These are phyloP conservation scores for Noctua janthe DNA, from an alignment of 2,888 invertebrate species.

Conservation along the genomic window DNA sequence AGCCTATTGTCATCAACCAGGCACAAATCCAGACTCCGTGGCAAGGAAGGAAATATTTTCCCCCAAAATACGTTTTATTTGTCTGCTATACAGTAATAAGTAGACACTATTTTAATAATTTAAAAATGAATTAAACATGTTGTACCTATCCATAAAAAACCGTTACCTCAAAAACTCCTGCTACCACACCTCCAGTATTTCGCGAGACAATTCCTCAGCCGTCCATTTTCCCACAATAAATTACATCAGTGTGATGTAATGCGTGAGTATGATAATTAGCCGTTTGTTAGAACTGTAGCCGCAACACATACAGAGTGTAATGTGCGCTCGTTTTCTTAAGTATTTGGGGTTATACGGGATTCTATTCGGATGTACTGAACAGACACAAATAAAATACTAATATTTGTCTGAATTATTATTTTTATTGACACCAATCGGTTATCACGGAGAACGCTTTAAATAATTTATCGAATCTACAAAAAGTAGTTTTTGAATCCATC, in stretches of 20 bases:
- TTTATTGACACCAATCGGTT: neutral
- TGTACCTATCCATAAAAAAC: neutral
- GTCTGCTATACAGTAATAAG: no score
- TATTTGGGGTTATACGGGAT: constrained; percentile 45
- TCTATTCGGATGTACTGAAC: constrained; percentile 19
- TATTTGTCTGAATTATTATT: neutral
- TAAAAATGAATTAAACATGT: no score
- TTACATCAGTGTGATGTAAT: constrained; percentile 74
- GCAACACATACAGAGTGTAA: constrained; percentile 47
- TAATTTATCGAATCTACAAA: neutral
- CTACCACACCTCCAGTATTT: constrained; percentile 31
- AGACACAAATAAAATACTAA: neutral
- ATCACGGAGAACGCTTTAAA: neutral
- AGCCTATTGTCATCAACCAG: no score
- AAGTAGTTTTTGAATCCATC: neutral
- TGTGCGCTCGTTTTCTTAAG: constrained; percentile 63
- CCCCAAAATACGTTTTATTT: no score
- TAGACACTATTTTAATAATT: no score
- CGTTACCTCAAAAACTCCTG: neutral
- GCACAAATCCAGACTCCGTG: no score
- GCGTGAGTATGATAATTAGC: constrained; percentile 73
- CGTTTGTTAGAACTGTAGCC: constrained; percentile 66
- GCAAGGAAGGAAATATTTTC: no score
- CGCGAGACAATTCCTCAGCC: constrained; percentile 53
- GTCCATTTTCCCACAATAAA: constrained; percentile 80